Evolutionary conservation across 1,140 invertebrate genomes (phyloP), one percentile per base, ranked within the genome.

Genomic region (Drosophila kikkawai): DNA sequence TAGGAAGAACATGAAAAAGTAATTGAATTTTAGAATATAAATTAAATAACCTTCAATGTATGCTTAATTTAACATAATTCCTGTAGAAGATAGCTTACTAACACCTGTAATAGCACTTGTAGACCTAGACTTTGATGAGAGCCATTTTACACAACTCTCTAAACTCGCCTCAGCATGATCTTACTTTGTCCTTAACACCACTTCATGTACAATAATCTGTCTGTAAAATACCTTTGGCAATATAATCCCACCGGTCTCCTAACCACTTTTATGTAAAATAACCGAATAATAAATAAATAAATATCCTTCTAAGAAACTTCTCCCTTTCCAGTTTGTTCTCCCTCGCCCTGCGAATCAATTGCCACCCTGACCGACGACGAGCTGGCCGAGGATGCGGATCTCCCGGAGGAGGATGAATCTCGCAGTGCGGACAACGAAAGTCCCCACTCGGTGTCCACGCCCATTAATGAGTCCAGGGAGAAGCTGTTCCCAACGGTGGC

Each of bases 321-420:
- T 48, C 0, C 86, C 15, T 96, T 55, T 82, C 92, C 94, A 56
- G 95, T 95, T 5, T 95, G 95, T 67, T 97, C 96, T 37, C 96
- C 96, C 0, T 96, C 96, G 11, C 96, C 96, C 0, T 95, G 96
- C 73, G 96, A 95, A 58, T 96, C 96, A 9, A 93, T 97, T 12
- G 94, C 94, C 53, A 96, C 95, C 51, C 94, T 94, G 6, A 93
- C 94, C 12, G 94, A 95, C 73, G 93, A 93, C 36, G 93, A 94
- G 4, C 93, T 93, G 36, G 93, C 93, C 67, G 92, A 75, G 7
- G 59, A 44, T 15, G 59, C 74, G 4, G 45, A 67, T 37, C 53
- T 29, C 19, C 56, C 58, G 4, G 50, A 71, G 11, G 84, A 90
- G 15, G 80, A 82, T 15, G 71, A 84, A n/a, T n/a, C 39, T 0